Evolutionary conservation across 2,113 vertebrate genomes (phyloP), one percentile per base, ranked within the genome.

Genomic region (Propithecus coquereli): DNA sequence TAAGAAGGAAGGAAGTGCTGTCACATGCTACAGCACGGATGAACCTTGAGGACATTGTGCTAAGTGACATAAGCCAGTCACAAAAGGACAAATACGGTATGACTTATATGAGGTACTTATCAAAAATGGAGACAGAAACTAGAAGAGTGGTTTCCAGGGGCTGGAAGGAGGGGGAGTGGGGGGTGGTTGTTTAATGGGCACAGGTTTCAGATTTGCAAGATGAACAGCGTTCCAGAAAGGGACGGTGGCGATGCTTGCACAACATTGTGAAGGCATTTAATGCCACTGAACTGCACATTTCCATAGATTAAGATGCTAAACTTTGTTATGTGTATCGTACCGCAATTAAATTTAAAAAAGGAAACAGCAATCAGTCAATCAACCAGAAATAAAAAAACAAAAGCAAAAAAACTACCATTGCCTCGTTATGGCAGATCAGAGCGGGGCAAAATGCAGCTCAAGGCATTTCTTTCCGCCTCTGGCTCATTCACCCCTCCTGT

Each of bases 221-320:
- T 3, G 16, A 45, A 17, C 25, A 40, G 65, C 6, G 25, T 43
- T 54, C 61, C 13, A 32, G 87, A 40, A n/a, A 63, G 5, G 37
- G 50, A 37, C 3, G 18, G 25, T 22, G 32, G 8, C 6, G 18
- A 43, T 16, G 57, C 22, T 0, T 27, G 52, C 13, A 22, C n/a
- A 52, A 0, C 5, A 8, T 6, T 3, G 9, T 13, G 70, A 30
- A 12, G 18, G 9, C 32, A 17, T 5, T 30, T 10, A 20, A 0
- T 17, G n/a, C 32, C 32, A 22, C 25, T 47, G n/a, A 90, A 25
- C 22, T 4, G 23, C 2, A 8, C 9, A 1, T 25, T 45, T 79
- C 83, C 83, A 74, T 54, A 11, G 86, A 47, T 20, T n/a, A 57
- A 1, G 52, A 27, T 34, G 68, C 37, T 14, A 22, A 71, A 16